Evolutionary conservation across 2,113 vertebrate species (phyloP), one percentile per base, ranked within the genome.

Genomic region (Pangasianodon gigas): DNA sequence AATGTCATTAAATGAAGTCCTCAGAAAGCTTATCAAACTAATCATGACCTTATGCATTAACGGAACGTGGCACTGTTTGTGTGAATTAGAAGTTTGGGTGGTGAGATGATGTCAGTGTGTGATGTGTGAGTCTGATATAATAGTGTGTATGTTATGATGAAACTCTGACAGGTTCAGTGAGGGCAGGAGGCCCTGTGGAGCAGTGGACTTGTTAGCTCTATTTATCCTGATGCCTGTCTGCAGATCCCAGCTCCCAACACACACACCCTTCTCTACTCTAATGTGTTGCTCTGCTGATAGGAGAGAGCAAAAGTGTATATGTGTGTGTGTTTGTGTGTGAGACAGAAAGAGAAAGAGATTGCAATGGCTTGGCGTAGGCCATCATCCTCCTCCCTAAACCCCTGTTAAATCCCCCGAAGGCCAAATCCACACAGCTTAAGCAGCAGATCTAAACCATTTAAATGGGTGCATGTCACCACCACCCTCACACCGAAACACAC

Each of bases 381-480:
- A 10, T 37, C 81, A 41, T 83, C 81, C 81, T 83, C 81, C 32
- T 69, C 21, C 60, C 26, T 24, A 52, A 69, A 82, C 56, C 80
- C 37, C 29, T 91, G 41, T 91, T 82, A 86, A 87, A 91, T 85
- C 21, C 84, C 86, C 88, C 16, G 10, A 89, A 90, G 87, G 81
- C 84, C 75, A 84, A 74, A 90, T 91, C 81, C 58, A 84, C 89
- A 89, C 69, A 71, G 71, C 83, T 90, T 80, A 87, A 54, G 79
- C 91, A 87, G 65, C 52, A 87, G 52, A 87, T 91, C 56, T n/a
- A 81, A 85, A 67, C 82, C 86, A 90, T 85, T 92, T 86, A 90
- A 85, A 83, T 81, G 77, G 9, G 44, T 51, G 84, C 89, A 84
- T 85, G 82, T 91, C 91, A 84, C 85, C 85, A 87, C 24, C 41